A percentile compares a stretch with the other conserved stretches of the same genome.
phyloP scores from a whole-genome alignment of 2,113 vertebrate genomes.

The Oryzias woworae region DNA sequence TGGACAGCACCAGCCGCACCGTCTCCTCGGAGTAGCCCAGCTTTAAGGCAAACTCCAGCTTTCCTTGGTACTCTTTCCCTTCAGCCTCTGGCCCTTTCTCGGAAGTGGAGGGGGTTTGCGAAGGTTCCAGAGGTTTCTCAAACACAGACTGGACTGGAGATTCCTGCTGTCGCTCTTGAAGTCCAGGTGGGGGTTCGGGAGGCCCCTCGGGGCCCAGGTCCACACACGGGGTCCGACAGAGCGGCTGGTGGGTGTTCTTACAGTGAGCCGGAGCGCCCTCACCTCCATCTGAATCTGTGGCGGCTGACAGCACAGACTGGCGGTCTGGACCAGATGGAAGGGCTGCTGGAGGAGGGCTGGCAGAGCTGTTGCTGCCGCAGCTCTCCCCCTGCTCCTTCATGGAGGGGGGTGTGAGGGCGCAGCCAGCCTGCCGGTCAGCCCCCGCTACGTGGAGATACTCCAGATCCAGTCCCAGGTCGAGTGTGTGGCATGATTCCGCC shows the following conservation, averaged over 20 bases:
- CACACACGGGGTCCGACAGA: constrained; percentile 87
- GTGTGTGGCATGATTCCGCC: constrained; percentile 75
- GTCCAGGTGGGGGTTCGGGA: constrained; percentile 79
- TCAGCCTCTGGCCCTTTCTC: constrained; percentile 9
- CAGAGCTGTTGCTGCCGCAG: constrained; percentile 24
- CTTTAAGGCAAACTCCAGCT: constrained; percentile 97
- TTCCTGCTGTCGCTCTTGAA: constrained; percentile 7
- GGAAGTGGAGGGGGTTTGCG: background rate
- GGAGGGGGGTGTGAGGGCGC: constrained; percentile 79
- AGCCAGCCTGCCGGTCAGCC: constrained; percentile 84
- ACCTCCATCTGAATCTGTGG: constrained; percentile 40
- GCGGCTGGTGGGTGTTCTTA: constrained; percentile 81
- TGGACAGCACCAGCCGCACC: constrained; percentile 91
- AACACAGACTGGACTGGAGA: background rate
- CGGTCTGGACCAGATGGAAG: constrained; percentile 82
- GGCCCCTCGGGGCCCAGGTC: constrained; percentile 84
- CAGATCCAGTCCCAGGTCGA: constrained; percentile 78
- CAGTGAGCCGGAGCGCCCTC: constrained; percentile 69
- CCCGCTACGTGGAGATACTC: constrained; percentile 88
- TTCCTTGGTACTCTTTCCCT: constrained; percentile 87
- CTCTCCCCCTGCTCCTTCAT: constrained; percentile 83
- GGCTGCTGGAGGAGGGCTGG: constrained; percentile 59
- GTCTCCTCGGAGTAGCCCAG: constrained; percentile 95
- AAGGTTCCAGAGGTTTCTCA: constrained; percentile 3
- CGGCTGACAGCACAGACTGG: constrained; percentile 45